Evolutionary conservation across 1,140 invertebrate species (phyloP), one percentile per base, ranked within the genome.

Genomic region (Lucilia cuprina): DNA sequence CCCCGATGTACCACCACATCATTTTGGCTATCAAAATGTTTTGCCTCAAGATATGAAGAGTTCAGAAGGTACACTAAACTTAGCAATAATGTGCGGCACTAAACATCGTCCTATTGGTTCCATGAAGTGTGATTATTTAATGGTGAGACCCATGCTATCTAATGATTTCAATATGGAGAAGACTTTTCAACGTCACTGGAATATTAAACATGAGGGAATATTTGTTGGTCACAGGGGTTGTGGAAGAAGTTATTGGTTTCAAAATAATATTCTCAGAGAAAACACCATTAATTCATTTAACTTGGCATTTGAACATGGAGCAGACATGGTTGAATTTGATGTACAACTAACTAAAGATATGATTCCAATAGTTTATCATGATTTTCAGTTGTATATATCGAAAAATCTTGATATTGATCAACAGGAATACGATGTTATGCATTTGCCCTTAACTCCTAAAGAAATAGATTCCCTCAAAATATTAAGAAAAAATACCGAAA

Each of bases 181-280:
- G 21, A 95, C 96, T 2, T 97, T 95, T 88, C 93, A 94, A n/a
- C 94, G 94, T 86, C 94, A 97, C 89, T 98, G 97, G 97, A 95
- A 96, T 87, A 93, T 94, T 82, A 92, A 94, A 49, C 95, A 95
- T 93, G 94, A 93, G 35, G 95, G 96, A 0, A 88, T 98, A n/a
- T 96, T 98, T 92, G 96, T 98, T 82, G 97, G 97, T 0, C 97
- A 99, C 89, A 93, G 97, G 85, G 97, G 97, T 7, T 93, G 95
- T 75, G 97, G 97, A 74, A 92, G 92, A 17, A 93, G 91, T 86
- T 93, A 93, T 86, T 92, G 92, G 91, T 55, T 35, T 13, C 35
- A 82, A 8, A 49, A 60, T 17, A 74, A 78, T 47, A 94, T 95
- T 88, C 95, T 98, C 83, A 93, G 97, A 85, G 89, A 90, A 86